Evolutionary conservation across 2,113 vertebrate genomes (phyloP).

Genomic region (Entosphenus tridentatus): DNA sequence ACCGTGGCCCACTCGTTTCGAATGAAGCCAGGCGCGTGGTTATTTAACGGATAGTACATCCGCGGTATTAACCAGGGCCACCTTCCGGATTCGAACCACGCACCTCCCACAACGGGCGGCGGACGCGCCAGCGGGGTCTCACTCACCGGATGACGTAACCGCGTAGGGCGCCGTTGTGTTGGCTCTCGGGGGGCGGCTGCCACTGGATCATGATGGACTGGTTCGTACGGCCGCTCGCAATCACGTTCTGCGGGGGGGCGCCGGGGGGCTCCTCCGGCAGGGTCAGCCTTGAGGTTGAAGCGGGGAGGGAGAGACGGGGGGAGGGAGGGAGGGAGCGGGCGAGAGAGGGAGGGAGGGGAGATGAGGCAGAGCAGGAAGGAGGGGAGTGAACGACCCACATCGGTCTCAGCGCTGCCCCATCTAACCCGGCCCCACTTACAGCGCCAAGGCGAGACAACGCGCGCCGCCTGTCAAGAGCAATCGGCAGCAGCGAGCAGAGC

Average conservation of each 20-base stretch:
- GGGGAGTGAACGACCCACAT: background rate
- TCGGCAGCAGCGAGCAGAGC: too few species aligned
- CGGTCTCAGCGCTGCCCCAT: background rate
- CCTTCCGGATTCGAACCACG: too few species aligned
- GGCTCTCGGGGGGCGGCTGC: constrained; percentile 76
- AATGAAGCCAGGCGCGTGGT: too few species aligned
- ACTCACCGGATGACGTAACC: constrained; percentile 65
- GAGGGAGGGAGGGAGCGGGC: background rate
- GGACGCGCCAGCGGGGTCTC: accelerated
- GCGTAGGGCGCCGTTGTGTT: constrained; percentile 69
- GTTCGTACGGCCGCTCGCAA: constrained; percentile 80
- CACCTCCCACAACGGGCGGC: too few species aligned
- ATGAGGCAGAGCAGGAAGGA: background rate
- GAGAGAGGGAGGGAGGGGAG: background rate
- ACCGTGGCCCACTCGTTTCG: too few species aligned
- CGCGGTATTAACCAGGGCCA: too few species aligned
- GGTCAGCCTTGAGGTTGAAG: constrained; percentile 29
- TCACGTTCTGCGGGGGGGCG: constrained; percentile 67
- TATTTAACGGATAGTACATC: too few species aligned
- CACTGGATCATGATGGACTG: constrained; percentile 98
- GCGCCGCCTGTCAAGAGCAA: too few species aligned
- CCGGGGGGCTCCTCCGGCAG: constrained; percentile 84
- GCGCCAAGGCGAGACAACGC: too few species aligned
- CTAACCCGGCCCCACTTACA: too few species aligned
- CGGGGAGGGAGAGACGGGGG: too few species aligned